Conservation (phyloP, 1,140 invertebrate genomes). For the Leptinotarsa texana region DNA sequence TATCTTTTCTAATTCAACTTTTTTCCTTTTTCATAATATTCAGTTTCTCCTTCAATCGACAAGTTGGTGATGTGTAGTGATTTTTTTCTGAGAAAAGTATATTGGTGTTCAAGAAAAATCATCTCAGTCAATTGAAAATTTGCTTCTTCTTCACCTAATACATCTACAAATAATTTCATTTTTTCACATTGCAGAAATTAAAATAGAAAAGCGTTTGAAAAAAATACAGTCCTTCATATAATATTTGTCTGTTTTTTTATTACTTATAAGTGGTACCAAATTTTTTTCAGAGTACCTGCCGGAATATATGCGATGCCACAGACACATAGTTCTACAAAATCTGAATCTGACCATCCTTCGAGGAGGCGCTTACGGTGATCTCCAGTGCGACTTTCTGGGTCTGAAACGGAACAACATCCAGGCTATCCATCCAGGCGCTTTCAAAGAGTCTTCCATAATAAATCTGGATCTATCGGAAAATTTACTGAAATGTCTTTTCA, state of each 20-base stretch:
- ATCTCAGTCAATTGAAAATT: background rate
- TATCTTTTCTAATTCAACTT: too few relatives aligned
- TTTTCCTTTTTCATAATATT: too few relatives aligned
- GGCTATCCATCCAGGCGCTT: background rate
- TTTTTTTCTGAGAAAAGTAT: too few relatives aligned
- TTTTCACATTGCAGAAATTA: background rate
- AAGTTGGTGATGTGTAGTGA: too few relatives aligned
- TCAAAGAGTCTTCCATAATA: background rate
- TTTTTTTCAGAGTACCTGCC: conserved; percentile 9
- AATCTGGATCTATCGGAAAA: conserved; percentile 4
- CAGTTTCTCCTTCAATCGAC: too few relatives aligned
- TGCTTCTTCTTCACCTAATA: background rate
- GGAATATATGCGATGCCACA: background rate
- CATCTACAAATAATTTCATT: background rate
- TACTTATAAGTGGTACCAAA: too few relatives aligned
- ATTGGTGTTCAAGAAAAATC: too few relatives aligned
- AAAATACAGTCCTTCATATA: background rate
- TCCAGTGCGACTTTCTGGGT: background rate
- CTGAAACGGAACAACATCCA: conserved; percentile 11
- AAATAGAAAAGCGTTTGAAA: background rate
- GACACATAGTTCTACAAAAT: background rate
- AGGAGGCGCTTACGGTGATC: background rate
- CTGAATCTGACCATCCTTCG: background rate
- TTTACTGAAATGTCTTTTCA: background rate
- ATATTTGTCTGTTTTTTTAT: background rate